These are phyloP conservation scores for Marcusenius ussheri DNA, from an alignment of 2,113 vertebrate genomes.

Conservation along the genomic window DNA sequence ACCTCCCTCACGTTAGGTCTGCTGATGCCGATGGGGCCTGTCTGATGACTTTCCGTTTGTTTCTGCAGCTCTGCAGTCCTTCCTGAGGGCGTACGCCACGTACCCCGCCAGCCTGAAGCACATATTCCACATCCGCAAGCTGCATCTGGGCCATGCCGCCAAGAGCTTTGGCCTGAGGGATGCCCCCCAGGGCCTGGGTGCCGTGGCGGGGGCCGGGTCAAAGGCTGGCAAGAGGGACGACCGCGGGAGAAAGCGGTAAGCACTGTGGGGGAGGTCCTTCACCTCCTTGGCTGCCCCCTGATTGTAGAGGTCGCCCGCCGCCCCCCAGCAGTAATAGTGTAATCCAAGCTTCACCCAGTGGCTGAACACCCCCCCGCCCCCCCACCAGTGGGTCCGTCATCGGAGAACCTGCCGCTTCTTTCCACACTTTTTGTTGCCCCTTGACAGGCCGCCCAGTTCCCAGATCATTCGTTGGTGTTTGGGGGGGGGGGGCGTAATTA, in stretches of 20 bases:
- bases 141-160: constrained; percentile 83
- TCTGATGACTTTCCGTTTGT: no score
- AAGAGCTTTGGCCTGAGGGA: constrained; percentile 96
- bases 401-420: constrained; percentile 7
- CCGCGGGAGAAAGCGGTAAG: constrained; percentile 21
- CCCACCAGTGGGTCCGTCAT: constrained; percentile 18
- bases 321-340: neutral
- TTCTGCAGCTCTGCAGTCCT: constrained; percentile 80
- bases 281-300: neutral
- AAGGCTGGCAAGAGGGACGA: constrained; percentile 34
- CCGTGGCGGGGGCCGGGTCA: constrained; percentile 36
- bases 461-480: neutral
- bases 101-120: constrained; percentile 80
- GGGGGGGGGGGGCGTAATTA: neutral
- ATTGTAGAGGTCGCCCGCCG: neutral
- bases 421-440: constrained; percentile 19
- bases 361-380: constrained; percentile 14
- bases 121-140: constrained; percentile 79
- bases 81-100: constrained; percentile 79
- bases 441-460: neutral
- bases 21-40: neutral
- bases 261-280: constrained; percentile 16
- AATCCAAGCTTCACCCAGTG: constrained; percentile 10
- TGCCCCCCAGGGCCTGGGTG: constrained; percentile 69
- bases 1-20: no score